These are phyloP conservation scores for Zaprionus nigranus DNA, from an alignment of 1,140 invertebrate species.

Conservation along the genomic window DNA sequence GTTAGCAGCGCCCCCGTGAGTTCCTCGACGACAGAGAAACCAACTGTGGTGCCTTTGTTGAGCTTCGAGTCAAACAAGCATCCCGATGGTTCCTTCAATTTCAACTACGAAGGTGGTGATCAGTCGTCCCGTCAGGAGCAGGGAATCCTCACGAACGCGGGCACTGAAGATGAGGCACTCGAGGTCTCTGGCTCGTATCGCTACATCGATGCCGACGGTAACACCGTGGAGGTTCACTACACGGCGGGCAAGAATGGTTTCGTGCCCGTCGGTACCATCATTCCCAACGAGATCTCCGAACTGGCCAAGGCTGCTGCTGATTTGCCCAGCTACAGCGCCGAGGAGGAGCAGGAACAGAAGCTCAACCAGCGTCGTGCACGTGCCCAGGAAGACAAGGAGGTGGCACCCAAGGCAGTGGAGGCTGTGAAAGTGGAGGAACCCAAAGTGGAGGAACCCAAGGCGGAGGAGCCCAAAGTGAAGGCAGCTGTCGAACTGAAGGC, in stretches of 20 bases:
- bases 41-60: conserved; percentile 56
- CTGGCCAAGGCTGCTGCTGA: conserved; percentile 66
- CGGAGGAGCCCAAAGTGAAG: background rate
- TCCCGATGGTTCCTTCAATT: conserved; percentile 70
- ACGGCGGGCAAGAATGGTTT: conserved; percentile 89
- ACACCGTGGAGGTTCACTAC: conserved; percentile 88
- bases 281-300: conserved; percentile 82
- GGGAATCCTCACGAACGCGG: conserved; percentile 52
- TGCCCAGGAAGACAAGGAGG: conserved; percentile 40
- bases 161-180: conserved; percentile 72
- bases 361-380: conserved; percentile 54
- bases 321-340: conserved; percentile 54
- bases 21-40: conserved; percentile 50
- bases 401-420: background rate
- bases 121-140: conserved; percentile 60
- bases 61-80: conserved; percentile 59
- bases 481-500: conserved; percentile 12
- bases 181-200: conserved; percentile 85
- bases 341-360: conserved; percentile 52
- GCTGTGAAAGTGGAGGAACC: conserved; percentile 12
- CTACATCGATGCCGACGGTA: conserved; percentile 88
- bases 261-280: conserved; percentile 86
- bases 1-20: conserved; percentile 48
- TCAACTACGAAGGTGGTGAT: conserved; percentile 71
- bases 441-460: background rate